Evolutionary conservation across 2,797 vertebrate genomes (phyloP), one percentile per base, ranked within the genome.

Genomic region (Gorsachius magnificus): DNA sequence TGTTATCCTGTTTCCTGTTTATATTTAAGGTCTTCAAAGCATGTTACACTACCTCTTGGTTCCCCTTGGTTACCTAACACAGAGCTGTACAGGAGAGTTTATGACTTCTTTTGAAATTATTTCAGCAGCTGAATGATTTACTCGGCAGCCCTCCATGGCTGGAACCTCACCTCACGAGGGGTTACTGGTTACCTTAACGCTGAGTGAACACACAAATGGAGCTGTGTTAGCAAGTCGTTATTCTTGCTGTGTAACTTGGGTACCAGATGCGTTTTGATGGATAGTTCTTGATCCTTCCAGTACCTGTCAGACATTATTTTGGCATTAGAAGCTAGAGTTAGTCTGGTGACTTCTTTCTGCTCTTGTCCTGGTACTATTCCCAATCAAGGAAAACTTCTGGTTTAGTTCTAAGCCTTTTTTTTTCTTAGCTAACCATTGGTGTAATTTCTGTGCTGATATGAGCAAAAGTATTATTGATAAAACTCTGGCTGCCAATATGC

Each of bases 401-500:
- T 68, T 91, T 89, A 16, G 8, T 71, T 83, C 21, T 87, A 57
- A 60, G 76, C 25, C 8, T 46, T 69, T 60, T 75, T 87, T 69
- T 43, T 60, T 75, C 16, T 28, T 84, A 0, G 13, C 31, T 57
- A 45, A 31, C 16, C 31, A 11, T 8, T 93, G 50, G 16, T 82
- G 31, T 81, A 4, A 76, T 87, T 96, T 79, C 66, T 82, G 7
- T 91, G 88, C 70, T 90, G 80, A 38, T 83, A 54, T 14, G 57
- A 93, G 72, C 20, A 81, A 57, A 87, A 91, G 35, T 45, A n/a
- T 28, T 78, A 71, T 38, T 69, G 79, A 83, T 95, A 81, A 68
- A 88, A 51, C 76, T 64, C 54, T 58, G 79, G 80, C 83, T 96
- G 80, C 86, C 90, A 56, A 54, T 86, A 86, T 81, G 93, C 83